A percentile compares a stretch with the other conserved stretches of the same genome.
These are phyloP conservation scores for Ginglymostoma cirratum DNA, from an alignment of 2,113 vertebrate species.

Conservation along the genomic window DNA sequence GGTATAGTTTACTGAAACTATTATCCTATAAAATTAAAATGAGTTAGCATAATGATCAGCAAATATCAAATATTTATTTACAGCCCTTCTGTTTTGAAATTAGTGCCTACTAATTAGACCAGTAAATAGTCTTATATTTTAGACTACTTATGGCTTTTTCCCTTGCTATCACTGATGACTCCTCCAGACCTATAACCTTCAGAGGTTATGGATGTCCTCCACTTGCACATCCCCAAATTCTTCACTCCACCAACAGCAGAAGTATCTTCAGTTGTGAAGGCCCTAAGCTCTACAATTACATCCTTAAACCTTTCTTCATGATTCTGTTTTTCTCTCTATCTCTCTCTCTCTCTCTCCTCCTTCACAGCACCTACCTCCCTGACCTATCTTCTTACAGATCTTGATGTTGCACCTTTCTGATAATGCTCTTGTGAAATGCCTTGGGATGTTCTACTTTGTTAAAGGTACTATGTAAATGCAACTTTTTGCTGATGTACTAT, in stretches of 20 bases:
- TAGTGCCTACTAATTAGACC: slow-evolving; percentile 4
- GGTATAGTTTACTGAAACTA: slow-evolving; percentile 23
- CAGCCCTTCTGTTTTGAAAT: slow-evolving; percentile 5
- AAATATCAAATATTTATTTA: slow-evolving; percentile 34
- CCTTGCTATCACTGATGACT: not conserved
- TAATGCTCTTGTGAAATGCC: not conserved
- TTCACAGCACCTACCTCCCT: not conserved
- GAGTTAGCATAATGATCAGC: slow-evolving; percentile 22
- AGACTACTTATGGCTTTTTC: not conserved
- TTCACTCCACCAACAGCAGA: not conserved
- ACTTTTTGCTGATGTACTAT: not conserved
- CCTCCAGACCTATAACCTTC: not conserved
- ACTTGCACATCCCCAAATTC: not conserved
- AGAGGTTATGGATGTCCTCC: not conserved
- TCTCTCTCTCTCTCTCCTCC: not conserved
- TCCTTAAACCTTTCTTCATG: not conserved
- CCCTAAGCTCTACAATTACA: not conserved
- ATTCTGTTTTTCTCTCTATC: not conserved
- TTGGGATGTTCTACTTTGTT: not conserved
- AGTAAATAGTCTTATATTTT: not conserved
- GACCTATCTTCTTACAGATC: not conserved
- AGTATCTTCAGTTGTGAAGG: not conserved
- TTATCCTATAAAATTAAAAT: slow-evolving; percentile 35
- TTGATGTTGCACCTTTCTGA: not conserved
- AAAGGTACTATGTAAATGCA: not conserved